A percentile compares a stretch with the other conserved stretches of the same genome.
phyloP scores from a whole-genome alignment of 64 coral and sea anemone species.

The Porites lutea region DNA sequence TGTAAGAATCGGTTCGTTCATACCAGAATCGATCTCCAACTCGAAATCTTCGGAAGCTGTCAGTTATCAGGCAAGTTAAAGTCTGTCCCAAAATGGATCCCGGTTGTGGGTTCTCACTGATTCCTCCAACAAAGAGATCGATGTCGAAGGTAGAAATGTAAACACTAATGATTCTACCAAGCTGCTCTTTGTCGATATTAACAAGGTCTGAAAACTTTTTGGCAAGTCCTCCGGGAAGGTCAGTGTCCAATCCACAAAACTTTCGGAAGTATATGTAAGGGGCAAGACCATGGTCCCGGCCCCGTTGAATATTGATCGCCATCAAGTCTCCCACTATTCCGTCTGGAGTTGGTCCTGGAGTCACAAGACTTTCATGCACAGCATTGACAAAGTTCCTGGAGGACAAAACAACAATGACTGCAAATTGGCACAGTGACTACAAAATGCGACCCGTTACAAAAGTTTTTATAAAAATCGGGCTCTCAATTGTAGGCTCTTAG shows the following conservation, averaged over 20 bases:
- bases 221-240: background rate
- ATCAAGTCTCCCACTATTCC: constrained; percentile 39
- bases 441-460: no score
- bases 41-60: background rate
- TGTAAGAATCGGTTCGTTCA: background rate
- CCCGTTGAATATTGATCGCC: constrained; percentile 77
- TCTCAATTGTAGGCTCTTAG: no score
- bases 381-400: constrained; percentile 59
- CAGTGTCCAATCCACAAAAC: background rate
- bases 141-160: constrained; percentile 13
- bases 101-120: constrained; percentile 7
- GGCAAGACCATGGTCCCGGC: constrained; percentile 64
- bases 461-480: no score
- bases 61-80: background rate
- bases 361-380: constrained; percentile 45
- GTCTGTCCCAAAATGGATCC: constrained; percentile 21
- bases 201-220: constrained; percentile 8
- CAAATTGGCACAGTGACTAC: no score
- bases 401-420: no score
- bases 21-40: constrained; percentile 32
- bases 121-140: background rate
- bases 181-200: background rate
- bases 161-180: background rate
- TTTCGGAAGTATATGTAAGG: constrained; percentile 59
- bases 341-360: background rate